These are phyloP conservation scores for Hemibagrus guttatus DNA, from an alignment of 2,797 vertebrate species.

Conservation along the genomic window DNA sequence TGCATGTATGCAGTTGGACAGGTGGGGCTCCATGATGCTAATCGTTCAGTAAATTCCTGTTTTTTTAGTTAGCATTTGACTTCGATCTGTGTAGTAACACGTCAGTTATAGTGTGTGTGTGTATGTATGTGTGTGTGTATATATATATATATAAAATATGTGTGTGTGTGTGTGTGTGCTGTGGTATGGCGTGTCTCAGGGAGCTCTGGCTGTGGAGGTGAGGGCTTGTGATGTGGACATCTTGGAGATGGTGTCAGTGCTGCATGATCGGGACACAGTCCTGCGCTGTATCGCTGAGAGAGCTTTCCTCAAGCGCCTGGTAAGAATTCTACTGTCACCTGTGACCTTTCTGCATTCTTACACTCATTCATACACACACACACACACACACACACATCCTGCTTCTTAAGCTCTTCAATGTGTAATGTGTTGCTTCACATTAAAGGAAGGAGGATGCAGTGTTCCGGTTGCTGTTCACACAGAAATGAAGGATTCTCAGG, in stretches of 20 bases:
- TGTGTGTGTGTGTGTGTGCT: too few species aligned
- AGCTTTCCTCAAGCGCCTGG: constrained; percentile 91
- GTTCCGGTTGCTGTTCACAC: constrained; percentile 93
- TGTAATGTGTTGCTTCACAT: constrained; percentile 18
- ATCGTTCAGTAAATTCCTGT: neutral
- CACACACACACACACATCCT: neutral
- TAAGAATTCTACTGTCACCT: constrained; percentile 58
- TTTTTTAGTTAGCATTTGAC: neutral
- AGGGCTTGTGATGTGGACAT: constrained; percentile 87
- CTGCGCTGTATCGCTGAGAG: constrained; percentile 94
- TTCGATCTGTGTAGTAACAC: neutral
- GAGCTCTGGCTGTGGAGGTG: constrained; percentile 92
- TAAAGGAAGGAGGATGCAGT: constrained; percentile 95
- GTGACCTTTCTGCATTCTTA: neutral
- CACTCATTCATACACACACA: neutral
- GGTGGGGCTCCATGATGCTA: constrained; percentile 62
- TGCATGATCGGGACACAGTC: constrained; percentile 87
- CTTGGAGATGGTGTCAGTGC: constrained; percentile 86
- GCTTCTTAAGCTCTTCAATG: neutral
- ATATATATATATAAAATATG: too few species aligned
- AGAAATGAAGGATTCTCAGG: constrained; percentile 84
- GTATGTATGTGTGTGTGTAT: too few species aligned
- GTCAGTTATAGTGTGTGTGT: neutral
- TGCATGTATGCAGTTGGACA: constrained; percentile 89
- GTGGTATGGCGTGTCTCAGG: constrained; percentile 70